Base-by-base conservation (phyloP, 1,140 invertebrate species). In the Drosophila kohkoa region DNA sequence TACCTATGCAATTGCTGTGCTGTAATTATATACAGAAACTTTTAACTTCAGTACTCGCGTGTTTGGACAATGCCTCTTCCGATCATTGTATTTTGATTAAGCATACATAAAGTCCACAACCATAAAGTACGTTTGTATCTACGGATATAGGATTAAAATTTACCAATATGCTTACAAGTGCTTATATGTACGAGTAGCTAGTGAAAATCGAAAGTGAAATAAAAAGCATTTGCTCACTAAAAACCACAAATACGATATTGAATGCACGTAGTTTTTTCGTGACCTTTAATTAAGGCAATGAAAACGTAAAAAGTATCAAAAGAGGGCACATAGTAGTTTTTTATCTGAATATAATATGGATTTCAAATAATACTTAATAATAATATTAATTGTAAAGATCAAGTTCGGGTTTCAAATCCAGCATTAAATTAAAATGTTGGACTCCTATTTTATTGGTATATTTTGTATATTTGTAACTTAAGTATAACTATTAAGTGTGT, bases 401-500 rank as follows among this genome's bases (percentile, higher is more conserved):
- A 32, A 32, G 30, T 52, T 25, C n/a, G 11, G 25, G 49, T 52
- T n/a, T 11, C 10, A 30, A n/a, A 2, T 32, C 28, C 2, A 5
- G 25, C 1, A 32, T 46, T 32, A 3, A 11, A 30, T 30, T 10
- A 5, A 52, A 4, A 13, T 52, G 10, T 30, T 30, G 10, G 25
- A 11, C 25, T 25, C 11, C 16, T 48, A 48, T 5, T 32, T 30
- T 48, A n/a, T 43, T 66, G 45, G 5, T 28, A 25, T 48, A 73
- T 32, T 74, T 65, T 72, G 45, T 38, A 48, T 57, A 73, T 71
- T 77, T 57, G 30, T 77, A 57, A 66, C 70, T 57, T 45, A 64
- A 51, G 28, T 65, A 48, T 48, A 79, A 82, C 41, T 79, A 82
- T 82, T 77, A 86, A 82, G 60, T 68, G 25, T 87, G 59, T 55